Conservation (phyloP, 2,888 invertebrate species). For the Nymphalis urticae region DNA sequence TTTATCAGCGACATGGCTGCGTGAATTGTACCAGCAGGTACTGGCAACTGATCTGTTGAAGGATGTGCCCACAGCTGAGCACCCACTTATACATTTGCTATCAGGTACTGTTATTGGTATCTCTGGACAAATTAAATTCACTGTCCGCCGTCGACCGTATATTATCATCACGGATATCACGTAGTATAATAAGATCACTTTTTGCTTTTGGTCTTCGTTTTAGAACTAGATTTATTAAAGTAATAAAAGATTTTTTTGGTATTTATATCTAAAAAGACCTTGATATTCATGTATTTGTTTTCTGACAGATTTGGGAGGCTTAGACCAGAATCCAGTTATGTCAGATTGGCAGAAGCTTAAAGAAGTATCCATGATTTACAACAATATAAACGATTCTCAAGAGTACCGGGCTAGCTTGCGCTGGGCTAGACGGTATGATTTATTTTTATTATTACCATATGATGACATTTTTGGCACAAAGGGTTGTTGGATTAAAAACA, state of each 20-base stretch:
- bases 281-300: background rate
- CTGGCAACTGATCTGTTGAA: conserved; percentile 87
- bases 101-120: conserved; percentile 78
- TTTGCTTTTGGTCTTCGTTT: background rate
- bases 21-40: conserved; percentile 94
- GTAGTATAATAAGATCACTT: no score
- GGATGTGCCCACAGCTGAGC: conserved; percentile 85
- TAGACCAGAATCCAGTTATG: conserved; percentile 90
- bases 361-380: conserved; percentile 85
- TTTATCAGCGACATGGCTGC: conserved; percentile 95
- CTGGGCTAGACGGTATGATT: conserved; percentile 83
- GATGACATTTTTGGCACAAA: no score
- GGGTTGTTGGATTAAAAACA: no score
- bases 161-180: background rate
- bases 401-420: conserved; percentile 90
- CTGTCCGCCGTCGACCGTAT: background rate
- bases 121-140: no score
- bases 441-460: background rate
- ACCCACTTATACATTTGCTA: conserved; percentile 87
- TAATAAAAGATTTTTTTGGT: background rate
- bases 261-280: no score
- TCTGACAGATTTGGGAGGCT: conserved; percentile 87
- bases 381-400: conserved; percentile 84
- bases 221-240: background rate
- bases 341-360: conserved; percentile 93